These are phyloP conservation scores for Prorops nasuta DNA, from an alignment of 1,140 invertebrate genomes.

Conservation along the genomic window DNA sequence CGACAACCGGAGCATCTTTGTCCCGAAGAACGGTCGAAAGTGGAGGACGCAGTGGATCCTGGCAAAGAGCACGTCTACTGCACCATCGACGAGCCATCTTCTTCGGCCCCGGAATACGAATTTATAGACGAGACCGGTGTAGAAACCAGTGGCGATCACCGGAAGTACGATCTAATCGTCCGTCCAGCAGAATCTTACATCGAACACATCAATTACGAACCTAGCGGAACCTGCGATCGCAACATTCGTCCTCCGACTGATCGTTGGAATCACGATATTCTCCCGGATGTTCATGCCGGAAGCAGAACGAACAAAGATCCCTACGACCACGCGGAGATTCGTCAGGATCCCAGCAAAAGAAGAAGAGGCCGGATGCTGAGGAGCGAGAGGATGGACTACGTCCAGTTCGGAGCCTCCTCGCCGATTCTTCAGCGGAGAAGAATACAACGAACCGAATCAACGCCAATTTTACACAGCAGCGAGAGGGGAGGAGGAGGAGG, in stretches of 20 bases:
- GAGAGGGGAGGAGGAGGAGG: constrained; percentile 28
- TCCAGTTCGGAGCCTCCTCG: background rate
- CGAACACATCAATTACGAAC: constrained; percentile 28
- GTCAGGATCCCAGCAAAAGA: constrained; percentile 21
- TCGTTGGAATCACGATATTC: too few relatives aligned
- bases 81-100: constrained; percentile 42
- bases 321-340: constrained; percentile 7
- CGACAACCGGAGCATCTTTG: constrained; percentile 13
- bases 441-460: background rate
- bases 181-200: constrained; percentile 8
- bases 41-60: constrained; percentile 29
- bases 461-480: background rate
- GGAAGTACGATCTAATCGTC: constrained; percentile 7
- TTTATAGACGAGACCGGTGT: too few relatives aligned
- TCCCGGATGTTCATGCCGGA: too few relatives aligned
- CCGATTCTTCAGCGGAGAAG: background rate
- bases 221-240: constrained; percentile 21
- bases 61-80: constrained; percentile 47
- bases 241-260: constrained; percentile 32
- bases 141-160: constrained; percentile 2
- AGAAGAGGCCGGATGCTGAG: constrained; percentile 31
- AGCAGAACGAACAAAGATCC: constrained; percentile 14
- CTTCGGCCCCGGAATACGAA: constrained; percentile 27
- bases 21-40: too few relatives aligned
- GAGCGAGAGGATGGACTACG: constrained; percentile 11